Evolutionary conservation across 2,113 vertebrate genomes (phyloP).

Genomic region (Zosterops japonicus): DNA sequence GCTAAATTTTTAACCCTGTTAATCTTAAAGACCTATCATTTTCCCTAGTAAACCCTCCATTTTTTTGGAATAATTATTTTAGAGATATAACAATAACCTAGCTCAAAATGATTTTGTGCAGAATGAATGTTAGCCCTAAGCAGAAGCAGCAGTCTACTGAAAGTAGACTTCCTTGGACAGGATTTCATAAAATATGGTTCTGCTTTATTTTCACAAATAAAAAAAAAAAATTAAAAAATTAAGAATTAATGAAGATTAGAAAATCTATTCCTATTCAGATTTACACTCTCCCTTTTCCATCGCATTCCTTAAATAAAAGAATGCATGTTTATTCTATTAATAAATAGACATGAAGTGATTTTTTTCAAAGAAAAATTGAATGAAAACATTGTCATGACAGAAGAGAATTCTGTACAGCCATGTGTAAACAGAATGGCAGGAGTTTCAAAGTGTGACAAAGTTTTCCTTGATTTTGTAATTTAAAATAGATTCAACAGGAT

Average conservation of each 20-base stretch:
- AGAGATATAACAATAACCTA: neutral
- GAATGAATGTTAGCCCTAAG: neutral
- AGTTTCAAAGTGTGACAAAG: neutral
- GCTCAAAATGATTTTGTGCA: neutral
- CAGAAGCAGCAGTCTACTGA: neutral
- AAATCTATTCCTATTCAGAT: neutral
- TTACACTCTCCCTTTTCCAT: neutral
- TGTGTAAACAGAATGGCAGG: neutral
- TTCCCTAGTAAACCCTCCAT: neutral
- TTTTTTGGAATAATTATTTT: neutral
- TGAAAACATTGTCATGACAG: neutral
- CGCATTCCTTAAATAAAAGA: neutral
- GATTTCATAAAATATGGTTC: neutral
- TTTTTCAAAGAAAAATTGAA: neutral
- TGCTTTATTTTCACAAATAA: neutral
- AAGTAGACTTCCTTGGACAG: neutral
- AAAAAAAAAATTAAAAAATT: neutral
- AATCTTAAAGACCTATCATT: neutral
- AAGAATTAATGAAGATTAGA: neutral
- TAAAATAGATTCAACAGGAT: neutral
- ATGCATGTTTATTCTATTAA: neutral
- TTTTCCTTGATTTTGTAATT: neutral
- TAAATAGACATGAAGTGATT: neutral
- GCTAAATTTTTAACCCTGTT: neutral
- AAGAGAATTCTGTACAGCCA: neutral